Evolutionary conservation across 2,113 vertebrate species (phyloP), one percentile per base, ranked within the genome.

Genomic region (Acinonyx jubatus): DNA sequence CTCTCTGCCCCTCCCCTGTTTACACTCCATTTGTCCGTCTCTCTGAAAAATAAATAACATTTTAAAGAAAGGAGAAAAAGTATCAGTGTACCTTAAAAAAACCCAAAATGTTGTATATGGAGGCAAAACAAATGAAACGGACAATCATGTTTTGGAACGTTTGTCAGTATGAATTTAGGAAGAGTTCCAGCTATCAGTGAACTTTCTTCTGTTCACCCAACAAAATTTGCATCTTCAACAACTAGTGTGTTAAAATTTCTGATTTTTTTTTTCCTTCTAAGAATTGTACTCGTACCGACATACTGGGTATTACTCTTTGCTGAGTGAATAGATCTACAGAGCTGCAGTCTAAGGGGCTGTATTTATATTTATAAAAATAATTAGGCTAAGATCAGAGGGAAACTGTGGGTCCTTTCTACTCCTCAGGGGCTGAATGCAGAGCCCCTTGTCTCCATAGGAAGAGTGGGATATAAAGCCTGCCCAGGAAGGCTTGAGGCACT

Each of bases 331-430:
- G 16, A 85, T 73, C 16, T 52, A 80, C 31, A 88, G 63, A 71
- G 15, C 7, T 91, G 2, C 48, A 63, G 36, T 79, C 10, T 45
- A 85, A 82, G 79, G 61, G 29, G 27, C 27, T 88, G 36, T 92
- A 50, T 89, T 94, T 88, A 55, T 73, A 86, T 93, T 96, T 97
- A 66, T 31, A 50, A 86, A 94, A 89, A 89, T 29, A 91, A 82
- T 94, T 55, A 96, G 69, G 79, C 0, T 33, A 65, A 82, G 50
- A 93, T 96, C 83, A 86, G 91, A 97, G 57, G 36, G 84, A 81
- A 96, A 93, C 63, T 16, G 25, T 5, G 36, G 55, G 71, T 74
- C 29, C 45, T 29, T 78, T 68, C 57, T 71, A 27, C 33, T 57
- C 61, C 81, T 80, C 27, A 55, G 82, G 55, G 76, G 74, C 80